Percentiles rank a stretch among this genome's conserved stretches.
phyloP scores from a whole-genome alignment of 2,113 vertebrate species.

The Sylvia atricapilla region DNA sequence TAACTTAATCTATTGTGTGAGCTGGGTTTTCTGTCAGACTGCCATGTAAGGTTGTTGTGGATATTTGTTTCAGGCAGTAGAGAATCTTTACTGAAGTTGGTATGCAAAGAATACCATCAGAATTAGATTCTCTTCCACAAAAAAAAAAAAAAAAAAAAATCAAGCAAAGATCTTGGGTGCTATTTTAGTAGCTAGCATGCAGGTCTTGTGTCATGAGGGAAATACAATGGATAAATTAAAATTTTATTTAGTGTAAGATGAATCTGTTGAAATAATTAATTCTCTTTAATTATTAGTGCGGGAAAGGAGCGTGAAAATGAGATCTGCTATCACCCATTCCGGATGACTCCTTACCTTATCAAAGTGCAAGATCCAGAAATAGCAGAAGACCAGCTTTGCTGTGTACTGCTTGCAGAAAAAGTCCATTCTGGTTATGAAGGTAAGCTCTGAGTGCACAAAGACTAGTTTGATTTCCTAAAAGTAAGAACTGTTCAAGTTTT shows the following conservation, averaged over 20 bases:
- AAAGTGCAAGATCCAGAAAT: slow-evolving; percentile 80
- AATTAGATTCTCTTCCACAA: background rate
- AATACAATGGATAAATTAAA: background rate
- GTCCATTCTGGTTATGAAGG: slow-evolving; percentile 97
- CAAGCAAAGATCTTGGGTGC: background rate
- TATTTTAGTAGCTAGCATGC: background rate
- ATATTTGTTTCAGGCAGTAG: background rate
- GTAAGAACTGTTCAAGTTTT: background rate
- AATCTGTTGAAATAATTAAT: background rate
- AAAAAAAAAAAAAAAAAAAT: background rate
- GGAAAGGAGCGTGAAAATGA: slow-evolving; percentile 76
- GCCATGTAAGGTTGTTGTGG: background rate
- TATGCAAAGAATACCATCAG: background rate
- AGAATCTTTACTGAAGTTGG: background rate
- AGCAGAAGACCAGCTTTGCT: slow-evolving; percentile 87
- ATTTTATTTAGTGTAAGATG: background rate
- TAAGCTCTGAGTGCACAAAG: slow-evolving; percentile 44
- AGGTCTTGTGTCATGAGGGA: background rate
- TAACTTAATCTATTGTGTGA: background rate
- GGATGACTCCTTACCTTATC: slow-evolving; percentile 93
- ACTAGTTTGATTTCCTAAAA: background rate
- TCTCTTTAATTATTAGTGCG: slow-evolving; percentile 69
- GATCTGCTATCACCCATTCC: slow-evolving; percentile 86
- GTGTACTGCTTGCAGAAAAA: slow-evolving; percentile 91
- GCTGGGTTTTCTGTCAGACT: background rate